Conservation (phyloP, 2,888 invertebrate species). For the Dryadula phaetusa region DNA sequence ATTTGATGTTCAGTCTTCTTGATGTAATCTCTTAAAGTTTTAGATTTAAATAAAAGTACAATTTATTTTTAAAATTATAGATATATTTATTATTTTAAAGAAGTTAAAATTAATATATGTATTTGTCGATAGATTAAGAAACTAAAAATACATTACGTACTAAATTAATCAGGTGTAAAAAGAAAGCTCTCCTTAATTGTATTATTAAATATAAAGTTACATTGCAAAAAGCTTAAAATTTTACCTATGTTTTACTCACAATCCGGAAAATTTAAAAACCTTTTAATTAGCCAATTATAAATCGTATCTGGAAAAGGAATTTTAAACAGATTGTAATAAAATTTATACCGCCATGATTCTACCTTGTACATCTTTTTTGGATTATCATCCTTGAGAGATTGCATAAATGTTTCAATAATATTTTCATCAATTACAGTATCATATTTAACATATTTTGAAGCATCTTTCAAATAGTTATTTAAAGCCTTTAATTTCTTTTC, state of each 20-base stretch:
- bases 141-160: too few relatives aligned
- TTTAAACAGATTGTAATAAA: constrained; percentile 87
- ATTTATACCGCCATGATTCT: constrained; percentile 86
- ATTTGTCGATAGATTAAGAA: too few relatives aligned
- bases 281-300: constrained; percentile 85
- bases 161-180: too few relatives aligned
- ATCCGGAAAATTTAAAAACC: constrained; percentile 87
- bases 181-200: neutral
- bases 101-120: too few relatives aligned
- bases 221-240: neutral
- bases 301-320: constrained; percentile 82
- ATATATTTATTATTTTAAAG: too few relatives aligned
- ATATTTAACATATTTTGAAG: constrained; percentile 68
- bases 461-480: constrained; percentile 82
- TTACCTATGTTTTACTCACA: constrained; percentile 13
- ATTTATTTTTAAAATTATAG: too few relatives aligned
- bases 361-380: constrained; percentile 87
- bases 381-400: constrained; percentile 84
- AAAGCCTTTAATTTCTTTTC: constrained; percentile 87
- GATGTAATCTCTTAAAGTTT: too few relatives aligned
- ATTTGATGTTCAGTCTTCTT: too few relatives aligned
- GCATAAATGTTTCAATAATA: constrained; percentile 86
- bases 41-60: too few relatives aligned
- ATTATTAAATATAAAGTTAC: neutral
- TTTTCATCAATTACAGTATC: constrained; percentile 80